Conservation (phyloP, 1,140 invertebrate genomes). For the Drosophila takahashii region DNA sequence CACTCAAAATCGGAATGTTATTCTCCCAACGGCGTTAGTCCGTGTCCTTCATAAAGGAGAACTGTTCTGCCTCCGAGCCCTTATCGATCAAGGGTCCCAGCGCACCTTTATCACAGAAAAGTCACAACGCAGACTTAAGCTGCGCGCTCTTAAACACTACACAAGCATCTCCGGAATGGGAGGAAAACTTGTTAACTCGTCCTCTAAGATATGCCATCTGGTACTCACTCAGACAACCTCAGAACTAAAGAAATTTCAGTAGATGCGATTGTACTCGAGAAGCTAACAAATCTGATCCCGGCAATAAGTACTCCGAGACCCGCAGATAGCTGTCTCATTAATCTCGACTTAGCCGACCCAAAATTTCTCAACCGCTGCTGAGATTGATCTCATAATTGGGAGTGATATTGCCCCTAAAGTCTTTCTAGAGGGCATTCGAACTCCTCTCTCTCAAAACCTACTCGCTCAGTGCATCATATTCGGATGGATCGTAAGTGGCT, state of each 20-base stretch:
- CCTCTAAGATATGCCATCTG: too few species aligned
- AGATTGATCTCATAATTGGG: neutral
- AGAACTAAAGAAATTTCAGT: too few species aligned
- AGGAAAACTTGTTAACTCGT: neutral
- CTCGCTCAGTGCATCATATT: neutral
- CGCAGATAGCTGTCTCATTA: neutral
- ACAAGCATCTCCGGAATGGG: neutral
- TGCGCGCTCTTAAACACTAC: neutral
- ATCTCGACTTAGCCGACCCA: neutral
- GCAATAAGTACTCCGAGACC: too few species aligned
- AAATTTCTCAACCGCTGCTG: neutral
- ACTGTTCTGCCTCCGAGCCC: neutral
- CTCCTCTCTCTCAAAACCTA: neutral
- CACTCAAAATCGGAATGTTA: neutral
- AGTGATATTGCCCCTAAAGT: constrained; percentile 1
- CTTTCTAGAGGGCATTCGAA: neutral
- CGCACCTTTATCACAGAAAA: constrained; percentile 1
- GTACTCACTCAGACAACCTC: too few species aligned
- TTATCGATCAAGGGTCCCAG: neutral
- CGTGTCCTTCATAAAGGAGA: neutral
- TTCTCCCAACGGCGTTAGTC: constrained; percentile 2
- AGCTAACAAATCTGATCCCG: neutral
- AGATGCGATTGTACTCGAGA: neutral
- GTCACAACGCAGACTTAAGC: neutral
- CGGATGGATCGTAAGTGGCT: too few species aligned